Percentiles rank a stretch among this genome's conserved stretches.
phyloP scores from a whole-genome alignment of 2,797 vertebrate species.

The Pipistrellus pipistrellus region DNA sequence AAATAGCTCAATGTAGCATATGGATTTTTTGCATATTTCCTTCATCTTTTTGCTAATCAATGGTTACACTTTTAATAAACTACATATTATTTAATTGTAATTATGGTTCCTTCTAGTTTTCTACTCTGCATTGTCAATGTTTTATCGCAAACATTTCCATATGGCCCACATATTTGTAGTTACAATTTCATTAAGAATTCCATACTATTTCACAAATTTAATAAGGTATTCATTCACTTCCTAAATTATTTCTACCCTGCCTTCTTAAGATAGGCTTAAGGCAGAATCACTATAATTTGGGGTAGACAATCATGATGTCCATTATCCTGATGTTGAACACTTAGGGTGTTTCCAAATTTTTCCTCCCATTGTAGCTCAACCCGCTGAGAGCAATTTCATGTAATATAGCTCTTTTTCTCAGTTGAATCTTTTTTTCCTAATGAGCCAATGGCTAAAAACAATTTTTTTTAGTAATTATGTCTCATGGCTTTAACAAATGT shows the following conservation, averaged over 20 bases:
- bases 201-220: not conserved
- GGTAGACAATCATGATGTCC: not conserved
- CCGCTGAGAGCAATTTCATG: not conserved
- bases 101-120: not conserved
- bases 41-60: not conserved
- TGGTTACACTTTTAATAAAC: not conserved
- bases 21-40: not conserved
- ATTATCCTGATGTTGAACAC: not conserved
- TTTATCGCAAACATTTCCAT: not conserved
- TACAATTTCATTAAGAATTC: conserved; percentile 5
- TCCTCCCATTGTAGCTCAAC: not conserved
- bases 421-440: conserved; percentile 41
- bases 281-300: not conserved
- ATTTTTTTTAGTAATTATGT: not conserved
- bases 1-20: conserved; percentile 6
- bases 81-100: not conserved
- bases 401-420: not conserved
- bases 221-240: not conserved
- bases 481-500: not conserved
- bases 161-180: not conserved
- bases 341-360: not conserved
- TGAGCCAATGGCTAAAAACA: conserved; percentile 35
- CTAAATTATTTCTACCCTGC: not conserved
- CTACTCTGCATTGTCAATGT: not conserved
- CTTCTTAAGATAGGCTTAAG: not conserved